Evolutionary conservation across 2,888 invertebrate species (phyloP).

Genomic region (Idaea biselata): DNA sequence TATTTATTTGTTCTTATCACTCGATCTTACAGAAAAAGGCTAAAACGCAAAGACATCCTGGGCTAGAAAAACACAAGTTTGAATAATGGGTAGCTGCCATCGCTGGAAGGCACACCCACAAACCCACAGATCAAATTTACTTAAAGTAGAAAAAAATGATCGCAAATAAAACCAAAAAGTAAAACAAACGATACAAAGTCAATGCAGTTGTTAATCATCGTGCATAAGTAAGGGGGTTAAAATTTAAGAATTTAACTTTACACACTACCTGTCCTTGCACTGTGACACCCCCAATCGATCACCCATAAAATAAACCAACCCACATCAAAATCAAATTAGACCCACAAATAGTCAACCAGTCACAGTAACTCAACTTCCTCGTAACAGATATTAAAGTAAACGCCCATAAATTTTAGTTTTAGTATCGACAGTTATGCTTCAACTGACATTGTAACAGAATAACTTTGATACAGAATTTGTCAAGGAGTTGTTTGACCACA

Average conservation of each 20-base stretch:
- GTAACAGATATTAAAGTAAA: slow-evolving; percentile 1
- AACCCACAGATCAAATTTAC: no score
- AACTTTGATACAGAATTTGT: slow-evolving; percentile 19
- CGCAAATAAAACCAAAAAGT: no score
- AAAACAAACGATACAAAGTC: no score
- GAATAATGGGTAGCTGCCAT: no score
- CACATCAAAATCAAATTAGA: neutral
- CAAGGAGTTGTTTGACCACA: slow-evolving; percentile 15
- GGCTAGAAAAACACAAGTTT: no score
- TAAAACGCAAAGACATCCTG: no score
- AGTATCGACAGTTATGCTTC: slow-evolving; percentile 9
- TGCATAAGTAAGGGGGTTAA: no score
- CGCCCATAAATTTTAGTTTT: neutral
- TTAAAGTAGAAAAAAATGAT: no score
- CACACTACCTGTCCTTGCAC: neutral
- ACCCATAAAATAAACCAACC: neutral
- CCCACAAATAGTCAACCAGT: neutral
- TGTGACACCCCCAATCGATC: neutral
- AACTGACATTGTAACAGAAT: slow-evolving; percentile 14
- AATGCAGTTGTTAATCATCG: no score
- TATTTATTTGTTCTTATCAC: no score
- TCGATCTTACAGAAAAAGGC: no score
- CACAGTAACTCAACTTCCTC: neutral
- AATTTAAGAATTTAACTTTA: neutral
- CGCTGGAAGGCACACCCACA: no score